Conservation (phyloP, 2,797 vertebrate genomes). For the Sphaeramia orbicularis region DNA sequence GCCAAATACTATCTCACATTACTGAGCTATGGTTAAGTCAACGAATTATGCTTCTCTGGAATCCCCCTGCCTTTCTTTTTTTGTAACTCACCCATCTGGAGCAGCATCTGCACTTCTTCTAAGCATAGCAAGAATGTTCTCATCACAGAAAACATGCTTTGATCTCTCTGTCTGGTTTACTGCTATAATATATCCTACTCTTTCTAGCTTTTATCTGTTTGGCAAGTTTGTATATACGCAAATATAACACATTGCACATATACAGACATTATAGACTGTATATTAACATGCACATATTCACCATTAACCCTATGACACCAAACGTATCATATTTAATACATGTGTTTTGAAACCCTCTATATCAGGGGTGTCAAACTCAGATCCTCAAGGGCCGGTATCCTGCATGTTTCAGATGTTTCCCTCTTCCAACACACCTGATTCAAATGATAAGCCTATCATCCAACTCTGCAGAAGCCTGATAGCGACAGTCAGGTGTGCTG, state of each 20-base stretch:
- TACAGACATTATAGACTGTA: not conserved
- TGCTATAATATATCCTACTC: slow-evolving; percentile 18
- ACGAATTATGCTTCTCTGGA: slow-evolving; percentile 7
- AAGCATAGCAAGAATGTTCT: slow-evolving; percentile 36
- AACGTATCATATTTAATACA: too few species aligned
- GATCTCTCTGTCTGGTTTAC: slow-evolving; percentile 38
- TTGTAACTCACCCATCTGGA: slow-evolving; percentile 28
- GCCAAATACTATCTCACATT: not conserved
- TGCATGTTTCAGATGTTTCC: too few species aligned
- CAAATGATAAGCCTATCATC: too few species aligned
- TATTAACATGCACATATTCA: too few species aligned
- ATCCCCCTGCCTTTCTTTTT: slow-evolving; percentile 15
- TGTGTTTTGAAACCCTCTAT: too few species aligned
- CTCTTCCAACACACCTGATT: too few species aligned
- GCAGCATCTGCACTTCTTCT: slow-evolving; percentile 47
- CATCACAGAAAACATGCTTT: slow-evolving; percentile 51
- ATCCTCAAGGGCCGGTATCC: too few species aligned
- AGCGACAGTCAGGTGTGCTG: too few species aligned
- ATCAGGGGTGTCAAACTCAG: too few species aligned
- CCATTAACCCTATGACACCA: too few species aligned
- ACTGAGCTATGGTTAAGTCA: not conserved
- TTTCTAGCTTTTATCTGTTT: slow-evolving; percentile 13
- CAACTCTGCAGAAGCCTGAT: too few species aligned
- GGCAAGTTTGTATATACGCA: not conserved
- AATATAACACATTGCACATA: not conserved